phyloP scores from a whole-genome alignment of 2,113 vertebrate species.

The Crotalus horridus region DNA sequence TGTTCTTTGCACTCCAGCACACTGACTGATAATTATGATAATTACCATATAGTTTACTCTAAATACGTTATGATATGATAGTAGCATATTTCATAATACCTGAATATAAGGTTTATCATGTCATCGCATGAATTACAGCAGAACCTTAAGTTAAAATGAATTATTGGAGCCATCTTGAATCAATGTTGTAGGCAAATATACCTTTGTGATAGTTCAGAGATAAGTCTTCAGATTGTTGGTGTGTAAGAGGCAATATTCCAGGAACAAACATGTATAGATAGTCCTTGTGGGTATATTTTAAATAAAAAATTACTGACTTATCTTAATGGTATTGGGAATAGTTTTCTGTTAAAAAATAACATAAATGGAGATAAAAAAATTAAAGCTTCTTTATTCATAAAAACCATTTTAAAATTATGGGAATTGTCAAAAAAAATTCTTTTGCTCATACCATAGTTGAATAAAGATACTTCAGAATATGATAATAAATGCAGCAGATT shows the following conservation, averaged over 20 bases:
- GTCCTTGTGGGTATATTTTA: neutral
- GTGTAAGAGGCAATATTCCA: neutral
- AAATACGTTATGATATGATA: neutral
- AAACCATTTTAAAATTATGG: constrained; percentile 57
- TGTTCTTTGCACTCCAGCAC: neutral
- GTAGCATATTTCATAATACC: neutral
- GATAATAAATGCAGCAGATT: constrained; percentile 68
- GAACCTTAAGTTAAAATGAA: neutral
- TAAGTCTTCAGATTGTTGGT: neutral
- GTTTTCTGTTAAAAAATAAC: constrained; percentile 27
- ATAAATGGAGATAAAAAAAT: constrained; percentile 40
- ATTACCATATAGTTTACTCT: neutral
- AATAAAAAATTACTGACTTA: neutral
- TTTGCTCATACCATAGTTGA: constrained; percentile 51
- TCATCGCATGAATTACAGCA: neutral
- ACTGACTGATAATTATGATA: neutral
- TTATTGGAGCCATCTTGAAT: neutral
- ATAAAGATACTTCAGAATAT: constrained; percentile 70
- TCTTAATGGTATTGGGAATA: neutral
- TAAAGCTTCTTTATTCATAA: constrained; percentile 42
- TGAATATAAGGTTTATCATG: neutral
- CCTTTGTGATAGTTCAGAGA: neutral
- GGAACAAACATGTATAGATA: neutral
- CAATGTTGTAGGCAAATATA: neutral
- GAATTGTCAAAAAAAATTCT: constrained; percentile 65